Evolutionary conservation across 2,113 vertebrate species (phyloP).

Genomic region (Amblyopsis rosae): DNA sequence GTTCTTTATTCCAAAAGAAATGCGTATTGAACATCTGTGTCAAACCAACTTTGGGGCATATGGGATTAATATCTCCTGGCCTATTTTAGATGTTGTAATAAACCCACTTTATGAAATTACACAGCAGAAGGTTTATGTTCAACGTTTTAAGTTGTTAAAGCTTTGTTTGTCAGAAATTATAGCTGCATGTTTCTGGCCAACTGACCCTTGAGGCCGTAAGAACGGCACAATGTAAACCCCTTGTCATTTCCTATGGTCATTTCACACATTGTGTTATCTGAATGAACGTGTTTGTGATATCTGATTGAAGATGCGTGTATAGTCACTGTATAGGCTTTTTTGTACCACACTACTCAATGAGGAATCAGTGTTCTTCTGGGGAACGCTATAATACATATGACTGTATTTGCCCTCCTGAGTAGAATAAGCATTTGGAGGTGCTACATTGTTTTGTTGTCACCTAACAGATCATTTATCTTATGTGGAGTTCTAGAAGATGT

Average conservation of each 20-base stretch:
- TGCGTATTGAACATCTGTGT: background rate
- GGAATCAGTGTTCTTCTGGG: background rate
- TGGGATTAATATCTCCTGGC: background rate
- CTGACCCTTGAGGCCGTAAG: conserved; percentile 23
- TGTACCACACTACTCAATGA: conserved; percentile 26
- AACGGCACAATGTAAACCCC: conserved; percentile 16
- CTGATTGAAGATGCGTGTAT: conserved; percentile 33
- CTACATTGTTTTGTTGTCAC: conserved; percentile 29
- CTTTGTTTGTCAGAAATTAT: conserved; percentile 21
- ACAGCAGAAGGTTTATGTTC: conserved; percentile 37
- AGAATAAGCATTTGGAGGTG: conserved; percentile 9
- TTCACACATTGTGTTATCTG: conserved; percentile 27
- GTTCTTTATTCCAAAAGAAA: background rate
- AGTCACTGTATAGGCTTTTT: conserved; percentile 49
- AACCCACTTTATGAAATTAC: background rate
- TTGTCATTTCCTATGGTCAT: conserved; percentile 1
- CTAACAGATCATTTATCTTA: conserved; percentile 38
- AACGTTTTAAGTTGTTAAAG: conserved; percentile 2
- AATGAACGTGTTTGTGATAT: conserved; percentile 26
- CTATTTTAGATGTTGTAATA: background rate
- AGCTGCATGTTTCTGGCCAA: conserved; percentile 31
- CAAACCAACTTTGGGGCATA: background rate
- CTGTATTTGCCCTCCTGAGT: conserved; percentile 22
- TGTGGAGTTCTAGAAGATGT: conserved; percentile 50
- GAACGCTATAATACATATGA: conserved; percentile 15